Percentiles rank a stretch among this genome's conserved stretches.
Conservation (phyloP, 2,113 vertebrate genomes). For the Oryctolagus cuniculus region mOryCun1.1 NC_091453.1:129695001-129695500, state of each 20-base stretch:
- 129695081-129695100: not conserved
- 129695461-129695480: slow-evolving; percentile 9
- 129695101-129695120: not conserved
- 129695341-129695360: not conserved
- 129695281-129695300: not conserved
- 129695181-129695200: not conserved
- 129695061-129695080: not conserved
- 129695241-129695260: not conserved
- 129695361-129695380: not conserved
- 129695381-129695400: not conserved
- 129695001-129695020: not conserved
- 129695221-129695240: not conserved
- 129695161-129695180: not conserved
- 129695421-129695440: slow-evolving; percentile 5
- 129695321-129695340: not conserved
- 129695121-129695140: not conserved
- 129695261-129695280: not conserved
- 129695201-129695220: not conserved
- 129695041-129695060: slow-evolving; percentile 1
- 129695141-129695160: not conserved
- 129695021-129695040: not conserved
- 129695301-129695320: not conserved
- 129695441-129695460: slow-evolving; percentile 17
- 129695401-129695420: not conserved
- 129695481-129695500: slow-evolving; percentile 52